Evolutionary conservation across 2,888 invertebrate genomes (phyloP), one percentile per base, ranked within the genome.

Genomic region (Diaprepes abbreviatus): DNA sequence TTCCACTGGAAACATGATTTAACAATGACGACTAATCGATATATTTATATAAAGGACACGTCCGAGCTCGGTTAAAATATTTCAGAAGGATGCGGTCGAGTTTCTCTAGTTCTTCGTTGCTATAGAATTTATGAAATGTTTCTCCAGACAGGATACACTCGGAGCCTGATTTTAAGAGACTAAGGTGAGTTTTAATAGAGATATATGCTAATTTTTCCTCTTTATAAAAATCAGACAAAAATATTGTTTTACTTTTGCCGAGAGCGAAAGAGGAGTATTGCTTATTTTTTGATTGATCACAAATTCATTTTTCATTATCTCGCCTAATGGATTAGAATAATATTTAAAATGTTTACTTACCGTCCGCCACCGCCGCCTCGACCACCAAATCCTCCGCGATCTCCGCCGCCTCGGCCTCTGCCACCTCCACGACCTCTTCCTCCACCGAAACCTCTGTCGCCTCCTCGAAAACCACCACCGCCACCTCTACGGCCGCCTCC

Each of bases 161-260:
- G 95, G 73, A 92, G 90, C 95, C 95, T 95, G 80, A 36, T 58
- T 33, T n/a, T 40, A 14, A 14, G 3, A 95, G 54, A 48, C 60
- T 63, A 67, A 71, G 68, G 43, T 71, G 71, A 36, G 78, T 87
- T 78, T 78, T 78, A 73, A 78, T 75, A 77, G 74, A 78, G 78
- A 75, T 35, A 36, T 65, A n/a, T 2, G 12, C 72, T 24, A 57
- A 24, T 77, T 68, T 77, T 50, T 71, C 76, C 77, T 74, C 70
- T 74, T 70, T 74, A 71, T 73, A 48, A 36, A 70, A 77, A 76
- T 76, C 77, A 74, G 74, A 76, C 73, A 75, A 75, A 76, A 77
- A 73, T 67, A 77, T 70, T 35, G 28, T 9, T 57, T 28, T 38
- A 66, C 50, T 71, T 74, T 72, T 76, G 65, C 74, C 66, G 76